Evolutionary conservation across 1,140 invertebrate genomes (phyloP).

Genomic region (Condylostylus longicornis): DNA sequence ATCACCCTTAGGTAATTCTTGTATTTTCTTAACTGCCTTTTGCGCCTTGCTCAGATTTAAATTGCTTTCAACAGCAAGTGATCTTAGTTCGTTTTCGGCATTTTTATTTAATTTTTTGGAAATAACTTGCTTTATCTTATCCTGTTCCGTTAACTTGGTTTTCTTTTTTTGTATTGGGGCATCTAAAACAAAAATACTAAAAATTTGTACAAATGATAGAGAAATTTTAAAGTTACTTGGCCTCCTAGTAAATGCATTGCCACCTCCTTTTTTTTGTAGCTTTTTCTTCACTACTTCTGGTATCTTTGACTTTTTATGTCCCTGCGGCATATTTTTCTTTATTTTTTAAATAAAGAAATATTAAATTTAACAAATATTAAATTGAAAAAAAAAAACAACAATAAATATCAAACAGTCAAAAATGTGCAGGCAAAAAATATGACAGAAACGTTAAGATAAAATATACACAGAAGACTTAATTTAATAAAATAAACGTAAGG

Average conservation of each 20-base stretch:
- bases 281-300: slow-evolving; percentile 35
- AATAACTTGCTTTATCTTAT: slow-evolving; percentile 45
- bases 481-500: slow-evolving; percentile 9
- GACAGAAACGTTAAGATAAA: slow-evolving; percentile 8
- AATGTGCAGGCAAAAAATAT: slow-evolving; percentile 6
- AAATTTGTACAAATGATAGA: slow-evolving; percentile 3
- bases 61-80: slow-evolving; percentile 35
- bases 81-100: slow-evolving; percentile 43
- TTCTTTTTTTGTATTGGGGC: slow-evolving; percentile 47
- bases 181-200: slow-evolving; percentile 19
- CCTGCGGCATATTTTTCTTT: slow-evolving; percentile 46
- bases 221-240: slow-evolving; percentile 24
- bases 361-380: slow-evolving; percentile 9
- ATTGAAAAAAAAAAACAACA: slow-evolving; percentile 8
- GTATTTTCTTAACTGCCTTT: no score
- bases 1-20: no score
- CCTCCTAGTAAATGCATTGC: slow-evolving; percentile 34
- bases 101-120: slow-evolving; percentile 45
- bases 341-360: slow-evolving; percentile 22
- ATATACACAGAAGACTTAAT: slow-evolving; percentile 4
- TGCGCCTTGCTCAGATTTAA: slow-evolving; percentile 36
- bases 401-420: slow-evolving; percentile 9
- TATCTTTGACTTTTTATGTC: slow-evolving; percentile 41
- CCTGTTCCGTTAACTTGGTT: slow-evolving; percentile 37
- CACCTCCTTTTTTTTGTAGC: slow-evolving; percentile 33